Conservation (phyloP, 1,140 invertebrate genomes). For the Apolygus lucorum region DNA sequence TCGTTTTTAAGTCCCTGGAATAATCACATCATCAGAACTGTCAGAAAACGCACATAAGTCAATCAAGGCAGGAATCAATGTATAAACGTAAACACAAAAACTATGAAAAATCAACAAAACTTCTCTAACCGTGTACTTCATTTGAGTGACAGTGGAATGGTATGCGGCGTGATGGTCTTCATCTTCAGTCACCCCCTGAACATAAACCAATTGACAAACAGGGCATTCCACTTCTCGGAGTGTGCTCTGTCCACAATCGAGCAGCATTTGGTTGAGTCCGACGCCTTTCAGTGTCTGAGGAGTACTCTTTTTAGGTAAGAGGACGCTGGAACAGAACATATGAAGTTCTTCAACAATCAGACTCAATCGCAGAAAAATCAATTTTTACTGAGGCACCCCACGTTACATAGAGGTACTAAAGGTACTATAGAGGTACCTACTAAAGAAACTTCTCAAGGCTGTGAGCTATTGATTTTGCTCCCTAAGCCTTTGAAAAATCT, state of each 20-base stretch:
- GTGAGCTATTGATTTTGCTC: too few species aligned
- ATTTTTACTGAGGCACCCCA: too few species aligned
- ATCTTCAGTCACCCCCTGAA: background rate
- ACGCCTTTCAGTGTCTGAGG: background rate
- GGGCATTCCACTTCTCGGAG: background rate
- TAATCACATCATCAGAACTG: background rate
- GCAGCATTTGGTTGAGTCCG: background rate
- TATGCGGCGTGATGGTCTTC: background rate
- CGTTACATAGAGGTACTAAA: too few species aligned
- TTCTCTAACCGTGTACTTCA: background rate
- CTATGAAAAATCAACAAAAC: background rate
- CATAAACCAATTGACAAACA: background rate
- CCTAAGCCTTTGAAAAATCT: too few species aligned
- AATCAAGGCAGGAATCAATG: too few species aligned
- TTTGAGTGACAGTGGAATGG: background rate
- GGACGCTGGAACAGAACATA: background rate
- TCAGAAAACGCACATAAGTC: too few species aligned
- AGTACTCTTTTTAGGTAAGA: background rate
- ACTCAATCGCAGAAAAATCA: too few species aligned
- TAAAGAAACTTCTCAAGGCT: too few species aligned
- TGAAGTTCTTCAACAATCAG: too few species aligned
- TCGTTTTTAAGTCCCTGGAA: slow-evolving; percentile 1
- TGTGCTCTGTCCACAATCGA: background rate
- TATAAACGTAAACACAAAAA: too few species aligned
- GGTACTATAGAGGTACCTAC: too few species aligned